Percentiles rank a stretch among this genome's conserved stretches.
phyloP scores from a whole-genome alignment of 2,888 invertebrate genomes.

The Azorinus chamasolen region DNA sequence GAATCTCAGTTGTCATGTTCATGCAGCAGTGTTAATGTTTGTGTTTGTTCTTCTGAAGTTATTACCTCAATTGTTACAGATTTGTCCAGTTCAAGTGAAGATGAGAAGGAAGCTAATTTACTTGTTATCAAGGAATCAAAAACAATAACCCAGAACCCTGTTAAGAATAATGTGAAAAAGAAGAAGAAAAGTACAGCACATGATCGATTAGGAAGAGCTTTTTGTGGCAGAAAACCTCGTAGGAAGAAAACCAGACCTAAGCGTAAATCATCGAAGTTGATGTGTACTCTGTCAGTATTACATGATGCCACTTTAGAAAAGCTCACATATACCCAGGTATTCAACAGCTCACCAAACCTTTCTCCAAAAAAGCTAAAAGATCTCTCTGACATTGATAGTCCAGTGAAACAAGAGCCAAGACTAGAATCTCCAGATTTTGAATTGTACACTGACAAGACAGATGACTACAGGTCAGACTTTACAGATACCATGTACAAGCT shows the following conservation, averaged over 20 bases:
- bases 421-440: constrained; percentile 50
- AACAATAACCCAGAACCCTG: background rate
- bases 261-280: constrained; percentile 65
- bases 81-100: constrained; percentile 55
- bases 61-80: constrained; percentile 22
- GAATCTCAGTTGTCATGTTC: constrained; percentile 27
- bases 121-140: background rate
- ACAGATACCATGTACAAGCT: constrained; percentile 80
- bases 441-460: constrained; percentile 59
- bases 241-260: constrained; percentile 44
- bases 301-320: constrained; percentile 83
- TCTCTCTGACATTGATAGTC: constrained; percentile 31
- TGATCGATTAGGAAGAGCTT: constrained; percentile 75
- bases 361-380: constrained; percentile 32
- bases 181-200: constrained; percentile 72
- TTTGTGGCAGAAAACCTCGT: constrained; percentile 64
- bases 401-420: constrained; percentile 8
- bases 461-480: constrained; percentile 68
- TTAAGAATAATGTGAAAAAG: constrained; percentile 51
- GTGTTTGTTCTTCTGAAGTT: constrained; percentile 20
- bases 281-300: constrained; percentile 78
- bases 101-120: constrained; percentile 16
- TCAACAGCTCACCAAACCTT: constrained; percentile 30
- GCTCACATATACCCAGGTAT: constrained; percentile 58
- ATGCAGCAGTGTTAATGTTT: constrained; percentile 25